phyloP scores from a whole-genome alignment of 2,797 vertebrate genomes.

The Acrossocheilus wenchowensis region DNA sequence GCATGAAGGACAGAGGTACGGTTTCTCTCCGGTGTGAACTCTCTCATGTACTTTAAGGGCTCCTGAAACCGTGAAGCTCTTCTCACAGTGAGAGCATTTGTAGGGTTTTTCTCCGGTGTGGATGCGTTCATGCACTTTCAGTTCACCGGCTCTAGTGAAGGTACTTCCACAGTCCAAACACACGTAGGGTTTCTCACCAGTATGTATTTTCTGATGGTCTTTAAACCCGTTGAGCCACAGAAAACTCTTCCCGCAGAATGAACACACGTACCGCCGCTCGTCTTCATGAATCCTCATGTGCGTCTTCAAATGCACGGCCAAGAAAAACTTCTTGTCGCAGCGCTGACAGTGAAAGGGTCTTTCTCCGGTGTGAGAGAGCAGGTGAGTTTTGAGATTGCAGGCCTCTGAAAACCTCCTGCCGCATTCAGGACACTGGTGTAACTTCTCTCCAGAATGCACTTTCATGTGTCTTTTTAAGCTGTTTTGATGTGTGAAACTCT shows the following conservation, averaged over 20 bases:
- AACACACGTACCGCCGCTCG: neutral
- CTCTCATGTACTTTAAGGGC: neutral
- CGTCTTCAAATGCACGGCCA: neutral
- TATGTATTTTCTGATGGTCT: slow-evolving; percentile 5
- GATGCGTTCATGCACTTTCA: slow-evolving; percentile 4
- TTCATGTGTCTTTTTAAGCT: slow-evolving; percentile 48
- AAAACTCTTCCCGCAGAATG: neutral
- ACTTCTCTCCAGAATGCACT: slow-evolving; percentile 50
- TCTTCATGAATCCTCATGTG: slow-evolving; percentile 29
- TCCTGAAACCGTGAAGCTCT: slow-evolving; percentile 6
- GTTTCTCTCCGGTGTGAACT: slow-evolving; percentile 6
- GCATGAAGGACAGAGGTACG: slow-evolving; percentile 12
- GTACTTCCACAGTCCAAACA: slow-evolving; percentile 7
- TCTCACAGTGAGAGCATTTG: neutral
- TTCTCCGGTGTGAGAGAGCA: slow-evolving; percentile 49
- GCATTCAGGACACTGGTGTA: slow-evolving; percentile 47
- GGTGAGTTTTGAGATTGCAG: slow-evolving; percentile 14
- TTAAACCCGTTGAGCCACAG: slow-evolving; percentile 2
- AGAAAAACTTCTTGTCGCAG: slow-evolving; percentile 44
- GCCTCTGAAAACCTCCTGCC: slow-evolving; percentile 42
- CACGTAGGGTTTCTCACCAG: slow-evolving; percentile 4
- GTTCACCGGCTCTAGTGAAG: slow-evolving; percentile 1
- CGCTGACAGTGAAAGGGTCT: slow-evolving; percentile 29
- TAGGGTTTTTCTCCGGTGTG: slow-evolving; percentile 13
- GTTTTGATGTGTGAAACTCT: slow-evolving; percentile 38